Evolutionary conservation across 2,888 invertebrate genomes (phyloP), one percentile per base, ranked within the genome.

Genomic region (Ferdinandea cuprea): DNA sequence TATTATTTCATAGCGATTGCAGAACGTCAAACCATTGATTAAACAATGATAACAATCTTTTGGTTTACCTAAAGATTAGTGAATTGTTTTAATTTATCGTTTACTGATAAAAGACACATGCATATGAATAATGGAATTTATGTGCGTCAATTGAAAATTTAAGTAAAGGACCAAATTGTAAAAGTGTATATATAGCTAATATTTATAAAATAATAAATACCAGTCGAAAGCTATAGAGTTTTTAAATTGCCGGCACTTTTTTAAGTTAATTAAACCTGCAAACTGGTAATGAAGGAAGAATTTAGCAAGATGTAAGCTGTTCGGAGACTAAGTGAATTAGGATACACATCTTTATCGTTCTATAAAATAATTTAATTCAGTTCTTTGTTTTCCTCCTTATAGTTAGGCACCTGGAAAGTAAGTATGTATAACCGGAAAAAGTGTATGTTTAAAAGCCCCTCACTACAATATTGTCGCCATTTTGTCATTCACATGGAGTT

Each of bases 71-170:
- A 35, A 46, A 46, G 61, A 61, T 61, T 61, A 46, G 6, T 28
- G 13, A 30, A 21, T 32, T 61, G 46, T 21, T 48, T 58, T 25
- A 25, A 42, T 58, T 28, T 28, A 58, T 25, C 17, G 25, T 15
- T 58, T 11, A 15, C 28, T 15, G 40, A 56, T 56, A 37, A 44
- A 13, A 1, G 19, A 7, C 11, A 17, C 40, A 11, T 40, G 4
- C 15, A 32, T n/a, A n/a, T n/a, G 3, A 5, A n/a, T 37, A 54
- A 25, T 58, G 25, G 6, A 28, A 61, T 19, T 17, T 3, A 61
- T 32, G 30, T 48, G 48, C 63, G 48, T 63, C 63, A 63, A 63
- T 48, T 30, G 32, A n/a, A 42, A 42, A 3, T 6, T 15, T 8
- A 13, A 17, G 9, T 17, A n/a, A n/a, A n/a, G n/a, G n/a, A n/a